Conservation (phyloP, 30 jellyfish, hydroid and myxozoan genomes). For the Nemopilema nomurai region DNA sequence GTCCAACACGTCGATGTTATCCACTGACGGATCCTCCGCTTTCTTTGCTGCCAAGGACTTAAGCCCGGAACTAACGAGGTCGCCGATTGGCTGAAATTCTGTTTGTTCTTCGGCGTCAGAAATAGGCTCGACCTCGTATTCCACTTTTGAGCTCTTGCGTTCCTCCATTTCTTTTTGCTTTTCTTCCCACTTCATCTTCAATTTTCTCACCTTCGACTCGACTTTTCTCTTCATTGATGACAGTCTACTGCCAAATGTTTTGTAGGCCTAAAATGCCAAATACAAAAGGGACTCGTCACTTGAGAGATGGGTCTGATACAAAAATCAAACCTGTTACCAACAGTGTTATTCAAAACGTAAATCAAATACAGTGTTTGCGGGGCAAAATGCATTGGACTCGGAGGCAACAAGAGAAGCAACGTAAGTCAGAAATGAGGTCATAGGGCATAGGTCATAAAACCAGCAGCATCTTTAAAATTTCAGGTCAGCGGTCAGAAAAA, state of each 20-base stretch:
- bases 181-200: conserved; percentile 54
- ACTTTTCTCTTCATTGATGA: conserved; percentile 88
- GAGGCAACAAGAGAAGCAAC: too few relatives aligned
- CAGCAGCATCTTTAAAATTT: too few relatives aligned
- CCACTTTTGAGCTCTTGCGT: conserved; percentile 43
- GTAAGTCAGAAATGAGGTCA: too few relatives aligned
- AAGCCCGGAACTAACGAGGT: conserved; percentile 32
- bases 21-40: conserved; percentile 42
- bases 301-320: too few relatives aligned
- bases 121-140: conserved; percentile 48
- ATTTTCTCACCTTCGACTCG: conserved; percentile 60
- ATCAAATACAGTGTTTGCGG: too few relatives aligned
- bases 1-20: conserved; percentile 57
- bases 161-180: conserved; percentile 51
- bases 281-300: neutral
- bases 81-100: conserved; percentile 49
- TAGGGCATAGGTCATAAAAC: too few relatives aligned
- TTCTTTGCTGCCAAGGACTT: conserved; percentile 31
- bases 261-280: conserved; percentile 82
- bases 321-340: too few relatives aligned
- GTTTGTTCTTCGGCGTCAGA: conserved; percentile 63
- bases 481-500: too few relatives aligned
- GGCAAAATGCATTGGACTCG: too few relatives aligned
- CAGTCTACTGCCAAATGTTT: conserved; percentile 88
- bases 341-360: too few relatives aligned